These are phyloP conservation scores for Tiliacea citrago DNA, from an alignment of 2,888 invertebrate genomes.

Conservation along the genomic window DNA sequence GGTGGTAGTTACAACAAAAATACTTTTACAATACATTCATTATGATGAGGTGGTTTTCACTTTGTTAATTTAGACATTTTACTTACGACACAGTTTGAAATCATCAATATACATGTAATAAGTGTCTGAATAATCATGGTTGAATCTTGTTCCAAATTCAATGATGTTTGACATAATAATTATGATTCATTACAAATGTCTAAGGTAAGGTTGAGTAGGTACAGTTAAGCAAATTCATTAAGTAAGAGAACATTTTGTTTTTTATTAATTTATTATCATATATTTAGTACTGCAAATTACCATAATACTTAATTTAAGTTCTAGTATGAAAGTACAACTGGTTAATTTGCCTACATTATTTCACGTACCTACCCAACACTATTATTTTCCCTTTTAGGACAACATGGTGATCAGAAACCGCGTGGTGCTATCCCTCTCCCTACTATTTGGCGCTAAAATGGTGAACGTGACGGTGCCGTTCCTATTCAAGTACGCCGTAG, in stretches of 20 bases:
- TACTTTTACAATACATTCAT: background rate
- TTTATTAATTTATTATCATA: background rate
- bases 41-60: background rate
- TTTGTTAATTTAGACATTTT: background rate
- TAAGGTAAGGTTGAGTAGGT: background rate
- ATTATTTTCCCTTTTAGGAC: conserved; percentile 88
- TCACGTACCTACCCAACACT: background rate
- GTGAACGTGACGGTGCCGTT: conserved; percentile 98
- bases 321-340: background rate
- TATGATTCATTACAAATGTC: background rate
- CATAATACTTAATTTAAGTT: background rate
- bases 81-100: background rate
- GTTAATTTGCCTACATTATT: background rate
- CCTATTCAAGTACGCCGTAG: conserved; percentile 98
- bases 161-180: background rate
- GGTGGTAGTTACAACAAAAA: background rate
- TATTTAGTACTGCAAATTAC: background rate
- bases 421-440: conserved; percentile 95
- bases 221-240: background rate
- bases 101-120: background rate
- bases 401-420: conserved; percentile 93
- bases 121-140: background rate
- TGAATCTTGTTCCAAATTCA: background rate
- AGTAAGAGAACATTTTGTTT: background rate
- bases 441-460: conserved; percentile 95